Conservation (phyloP, 2,797 vertebrate species). For the Rhynchonycteris naso region DNA sequence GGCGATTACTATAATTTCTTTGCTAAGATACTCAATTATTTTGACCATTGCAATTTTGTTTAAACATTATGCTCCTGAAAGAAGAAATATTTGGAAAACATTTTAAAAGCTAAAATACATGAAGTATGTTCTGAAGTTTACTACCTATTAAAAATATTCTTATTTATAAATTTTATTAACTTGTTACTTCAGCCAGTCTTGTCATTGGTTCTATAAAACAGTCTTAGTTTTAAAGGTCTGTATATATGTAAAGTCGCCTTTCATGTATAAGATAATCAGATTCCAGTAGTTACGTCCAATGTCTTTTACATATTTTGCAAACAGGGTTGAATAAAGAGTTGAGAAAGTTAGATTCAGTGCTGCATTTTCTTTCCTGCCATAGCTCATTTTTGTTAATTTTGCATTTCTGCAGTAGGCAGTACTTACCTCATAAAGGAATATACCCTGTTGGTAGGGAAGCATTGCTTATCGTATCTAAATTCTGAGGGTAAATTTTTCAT, state of each 20-base stretch:
- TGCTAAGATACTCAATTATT: not conserved
- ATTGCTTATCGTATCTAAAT: not conserved
- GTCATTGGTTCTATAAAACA: not conserved
- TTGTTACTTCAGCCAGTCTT: not conserved
- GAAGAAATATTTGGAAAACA: not conserved
- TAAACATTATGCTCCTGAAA: not conserved
- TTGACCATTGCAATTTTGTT: not conserved
- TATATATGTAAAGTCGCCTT: not conserved
- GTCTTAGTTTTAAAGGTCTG: not conserved
- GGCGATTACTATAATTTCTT: not conserved
- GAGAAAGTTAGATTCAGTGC: not conserved
- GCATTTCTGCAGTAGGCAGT: not conserved
- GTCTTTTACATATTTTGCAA: not conserved
- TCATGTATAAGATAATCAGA: not conserved
- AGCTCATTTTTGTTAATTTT: not conserved
- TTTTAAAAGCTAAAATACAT: not conserved
- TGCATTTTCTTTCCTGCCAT: not conserved
- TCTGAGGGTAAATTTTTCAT: not conserved
- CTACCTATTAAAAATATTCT: not conserved
- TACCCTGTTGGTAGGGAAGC: not conserved
- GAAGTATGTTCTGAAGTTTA: not conserved
- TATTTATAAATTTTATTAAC: not conserved
- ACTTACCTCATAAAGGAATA: not conserved
- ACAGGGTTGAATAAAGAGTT: not conserved
- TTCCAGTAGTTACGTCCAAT: not conserved